Base-by-base conservation (phyloP, 1,140 invertebrate genomes). In the Aphidius ervi region DNA sequence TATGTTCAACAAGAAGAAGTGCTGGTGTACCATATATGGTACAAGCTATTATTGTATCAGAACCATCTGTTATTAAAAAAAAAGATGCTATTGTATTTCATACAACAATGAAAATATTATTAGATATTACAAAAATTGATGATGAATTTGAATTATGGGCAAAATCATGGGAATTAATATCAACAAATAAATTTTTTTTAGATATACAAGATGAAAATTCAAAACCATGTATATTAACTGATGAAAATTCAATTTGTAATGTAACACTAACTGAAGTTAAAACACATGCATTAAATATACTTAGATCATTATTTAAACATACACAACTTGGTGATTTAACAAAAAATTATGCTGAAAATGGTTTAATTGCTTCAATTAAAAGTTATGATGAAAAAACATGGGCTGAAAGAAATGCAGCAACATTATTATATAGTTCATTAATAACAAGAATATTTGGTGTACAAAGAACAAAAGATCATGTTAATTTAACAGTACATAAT, bases 21-120 rank as follows among this genome's bases (percentile, higher is more conserved):
- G 95, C 93, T 40, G 95, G 95, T 9, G 80, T 97, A 53, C 94
- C 94, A 2, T 96, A 93, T 74, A 90, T 95, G 82, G 85, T 96
- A 63, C 74, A 92, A 86, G 88, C 88, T 2, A 70, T 93, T 6
- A 76, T 93, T 31, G 85, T 85, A 46, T 88, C 89, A 3, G 90
- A 92, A 75, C 78, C 85, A 47, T 55, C 57, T 9, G 52, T 65
- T 9, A 79, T 83, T 66, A 78, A 85, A 47, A 68, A 69, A 20
- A 75, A 77, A 46, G 79, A 80, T 42, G 72, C 81, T 10, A 73
- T 75, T 9, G 82, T 79, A 37, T 86, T 93, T 59, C 83, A 86
- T 59, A 72, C 78, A 2, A 84, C 85, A 41, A 88, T 92, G 83
- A 66, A 66, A 63, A 74, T 80, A 58, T 65, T 80, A 9, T 64